Evolutionary conservation across 2,888 invertebrate genomes (phyloP).

Genomic region (Lycocerus yunnanus): DNA sequence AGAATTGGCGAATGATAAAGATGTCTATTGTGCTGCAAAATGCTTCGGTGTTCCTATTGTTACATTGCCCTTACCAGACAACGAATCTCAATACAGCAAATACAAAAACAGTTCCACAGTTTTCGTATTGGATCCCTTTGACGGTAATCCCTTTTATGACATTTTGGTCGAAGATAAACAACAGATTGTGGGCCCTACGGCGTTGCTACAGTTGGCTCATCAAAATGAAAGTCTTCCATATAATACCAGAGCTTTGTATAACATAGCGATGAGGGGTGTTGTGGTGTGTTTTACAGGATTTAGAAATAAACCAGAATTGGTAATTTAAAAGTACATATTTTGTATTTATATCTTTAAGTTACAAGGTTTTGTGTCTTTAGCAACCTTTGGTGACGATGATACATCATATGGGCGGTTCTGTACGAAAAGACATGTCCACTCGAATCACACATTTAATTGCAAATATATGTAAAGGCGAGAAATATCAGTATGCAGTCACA

Average conservation of each 20-base stretch:
- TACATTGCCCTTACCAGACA: constrained; percentile 58
- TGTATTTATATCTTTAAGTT: constrained; percentile 26
- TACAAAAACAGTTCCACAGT: constrained; percentile 66
- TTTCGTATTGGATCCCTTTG: constrained; percentile 76
- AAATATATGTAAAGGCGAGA: constrained; percentile 85
- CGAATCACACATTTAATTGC: constrained; percentile 94
- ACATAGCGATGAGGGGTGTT: constrained; percentile 84
- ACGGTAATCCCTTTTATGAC: constrained; percentile 69
- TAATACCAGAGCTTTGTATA: constrained; percentile 82
- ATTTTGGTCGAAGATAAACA: constrained; percentile 67
- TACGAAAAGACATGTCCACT: constrained; percentile 86
- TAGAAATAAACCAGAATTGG: constrained; percentile 86
- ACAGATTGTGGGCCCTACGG: constrained; percentile 81
- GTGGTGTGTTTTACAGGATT: constrained; percentile 93
- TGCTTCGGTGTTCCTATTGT: constrained; percentile 67
- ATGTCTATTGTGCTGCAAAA: constrained; percentile 62
- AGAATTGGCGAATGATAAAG: constrained; percentile 59
- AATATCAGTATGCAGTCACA: constrained; percentile 91
- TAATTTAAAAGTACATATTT: constrained; percentile 56
- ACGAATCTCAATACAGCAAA: constrained; percentile 64
- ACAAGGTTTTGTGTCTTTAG: constrained; percentile 58
- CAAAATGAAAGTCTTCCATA: constrained; percentile 73
- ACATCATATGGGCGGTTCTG: constrained; percentile 96
- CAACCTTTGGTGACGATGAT: constrained; percentile 85
- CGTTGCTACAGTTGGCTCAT: constrained; percentile 74